These are phyloP conservation scores for Sebastes umbrosus DNA, from an alignment of 2,797 vertebrate species.

Conservation along the genomic window DNA sequence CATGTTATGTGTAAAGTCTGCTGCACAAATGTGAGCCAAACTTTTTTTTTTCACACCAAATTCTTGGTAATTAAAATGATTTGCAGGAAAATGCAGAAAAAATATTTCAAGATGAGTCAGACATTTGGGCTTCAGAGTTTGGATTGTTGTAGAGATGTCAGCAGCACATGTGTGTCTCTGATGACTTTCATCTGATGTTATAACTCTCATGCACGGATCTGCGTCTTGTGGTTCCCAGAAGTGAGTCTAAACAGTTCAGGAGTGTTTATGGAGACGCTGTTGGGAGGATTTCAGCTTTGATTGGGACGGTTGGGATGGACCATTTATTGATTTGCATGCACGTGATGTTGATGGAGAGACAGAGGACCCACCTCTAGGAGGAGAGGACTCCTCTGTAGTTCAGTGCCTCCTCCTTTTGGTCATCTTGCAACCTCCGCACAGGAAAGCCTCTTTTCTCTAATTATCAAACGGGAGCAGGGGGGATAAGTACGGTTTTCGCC, in stretches of 20 bases:
- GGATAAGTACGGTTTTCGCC: background rate
- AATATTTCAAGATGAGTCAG: background rate
- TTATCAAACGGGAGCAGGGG: background rate
- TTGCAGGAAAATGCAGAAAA: background rate
- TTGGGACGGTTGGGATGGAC: background rate
- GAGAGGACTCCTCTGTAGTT: background rate
- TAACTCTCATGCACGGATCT: background rate
- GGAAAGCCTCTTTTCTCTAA: background rate
- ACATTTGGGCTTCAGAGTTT: background rate
- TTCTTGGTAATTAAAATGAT: background rate
- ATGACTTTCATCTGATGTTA: background rate
- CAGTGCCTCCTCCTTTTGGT: background rate
- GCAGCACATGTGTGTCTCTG: background rate
- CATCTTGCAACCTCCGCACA: background rate
- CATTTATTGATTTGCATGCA: background rate
- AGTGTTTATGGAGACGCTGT: background rate
- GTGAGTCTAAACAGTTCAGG: background rate
- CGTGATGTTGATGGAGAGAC: background rate
- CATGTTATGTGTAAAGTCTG: background rate
- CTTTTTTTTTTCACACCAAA: background rate
- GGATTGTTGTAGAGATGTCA: background rate
- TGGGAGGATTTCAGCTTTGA: background rate
- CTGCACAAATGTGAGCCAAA: background rate
- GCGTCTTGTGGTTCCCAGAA: background rate
- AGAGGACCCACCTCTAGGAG: conserved; percentile 27